Evolutionary conservation across 2,888 invertebrate genomes (phyloP), one percentile per base, ranked within the genome.

Genomic region (Cataglyphis cursor): DNA sequence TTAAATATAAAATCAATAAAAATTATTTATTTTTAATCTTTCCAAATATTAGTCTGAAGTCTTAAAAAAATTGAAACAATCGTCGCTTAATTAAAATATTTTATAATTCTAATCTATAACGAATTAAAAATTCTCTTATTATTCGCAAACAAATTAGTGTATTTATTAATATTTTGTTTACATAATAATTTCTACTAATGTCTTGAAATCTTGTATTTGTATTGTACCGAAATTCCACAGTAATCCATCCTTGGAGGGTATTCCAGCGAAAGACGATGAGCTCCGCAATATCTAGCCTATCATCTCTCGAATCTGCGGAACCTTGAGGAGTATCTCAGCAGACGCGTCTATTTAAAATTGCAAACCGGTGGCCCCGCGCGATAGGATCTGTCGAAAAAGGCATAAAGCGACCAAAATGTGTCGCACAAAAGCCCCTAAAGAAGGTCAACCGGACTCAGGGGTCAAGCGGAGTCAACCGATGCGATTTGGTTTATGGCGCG

Each of bases 401-500:
- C 59, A 24, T 44, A 89, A 87, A 89, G 86, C 82, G 84, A 90
- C 54, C 75, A 84, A 82, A 90, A 90, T 91, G 80, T 89, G 89
- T 89, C 87, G 83, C 88, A 90, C 89, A 92, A 90, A 92, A 86
- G 90, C 85, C 64, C 51, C 74, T 66, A 64, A 85, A 78, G 81
- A 76, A 76, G 66, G 66, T 76, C 66, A 76, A 76, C 66, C 75
- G 51, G 68, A 76, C 75, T 76, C 75, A 38, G 31, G n/a, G 91
- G 92, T 92, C 90, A 89, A 80, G 68, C 85, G 87, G 85, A 91
- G 91, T 92, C 91, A 88, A 88, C 88, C 78, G 87, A 91, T 87
- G 89, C 88, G 88, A 92, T 92, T 92, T 92, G 90, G 90, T 92
- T 92, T 91, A 91, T 88, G 91, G 87, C 87, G 83, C 85, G 87